Conservation (phyloP, 1,140 invertebrate species). For the Augochlora pura region DNA sequence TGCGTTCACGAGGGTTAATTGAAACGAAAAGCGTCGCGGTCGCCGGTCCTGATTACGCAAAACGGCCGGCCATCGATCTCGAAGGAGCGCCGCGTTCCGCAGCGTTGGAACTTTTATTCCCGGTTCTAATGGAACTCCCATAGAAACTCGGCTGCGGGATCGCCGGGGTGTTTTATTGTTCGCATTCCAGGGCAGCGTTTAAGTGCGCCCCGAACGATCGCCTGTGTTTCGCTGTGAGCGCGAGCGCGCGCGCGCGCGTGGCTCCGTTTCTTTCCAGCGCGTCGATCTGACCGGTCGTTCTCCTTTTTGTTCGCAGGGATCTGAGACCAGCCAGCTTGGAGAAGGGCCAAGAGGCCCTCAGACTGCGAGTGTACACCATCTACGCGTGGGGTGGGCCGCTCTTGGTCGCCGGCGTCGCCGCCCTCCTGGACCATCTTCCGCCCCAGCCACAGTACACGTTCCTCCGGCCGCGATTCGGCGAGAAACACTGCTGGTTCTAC, state of each 20-base stretch:
- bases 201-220: conserved; percentile 42
- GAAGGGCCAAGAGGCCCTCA: conserved; percentile 88
- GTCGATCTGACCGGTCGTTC: conserved; percentile 10
- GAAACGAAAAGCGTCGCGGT: neutral
- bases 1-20: neutral
- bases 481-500: conserved; percentile 89
- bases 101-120: conserved; percentile 24
- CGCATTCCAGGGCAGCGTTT: conserved; percentile 33
- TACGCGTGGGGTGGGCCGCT: conserved; percentile 91
- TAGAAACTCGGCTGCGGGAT: conserved; percentile 23
- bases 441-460: conserved; percentile 81
- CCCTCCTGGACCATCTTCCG: conserved; percentile 85
- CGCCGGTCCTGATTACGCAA: conserved; percentile 8
- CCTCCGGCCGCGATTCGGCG: conserved; percentile 87
- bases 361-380: conserved; percentile 87
- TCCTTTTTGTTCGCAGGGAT: conserved; percentile 83
- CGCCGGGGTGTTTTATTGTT: conserved; percentile 42
- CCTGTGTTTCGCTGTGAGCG: too few species aligned
- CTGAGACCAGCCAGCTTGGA: conserved; percentile 90
- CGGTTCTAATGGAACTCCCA: conserved; percentile 22
- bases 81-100: neutral
- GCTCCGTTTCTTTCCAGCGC: neutral
- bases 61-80: conserved; percentile 1
- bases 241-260: neutral
- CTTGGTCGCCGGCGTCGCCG: conserved; percentile 86